Base-by-base conservation (phyloP, 2,797 vertebrate species). In the Discoglossus pictus region DNA sequence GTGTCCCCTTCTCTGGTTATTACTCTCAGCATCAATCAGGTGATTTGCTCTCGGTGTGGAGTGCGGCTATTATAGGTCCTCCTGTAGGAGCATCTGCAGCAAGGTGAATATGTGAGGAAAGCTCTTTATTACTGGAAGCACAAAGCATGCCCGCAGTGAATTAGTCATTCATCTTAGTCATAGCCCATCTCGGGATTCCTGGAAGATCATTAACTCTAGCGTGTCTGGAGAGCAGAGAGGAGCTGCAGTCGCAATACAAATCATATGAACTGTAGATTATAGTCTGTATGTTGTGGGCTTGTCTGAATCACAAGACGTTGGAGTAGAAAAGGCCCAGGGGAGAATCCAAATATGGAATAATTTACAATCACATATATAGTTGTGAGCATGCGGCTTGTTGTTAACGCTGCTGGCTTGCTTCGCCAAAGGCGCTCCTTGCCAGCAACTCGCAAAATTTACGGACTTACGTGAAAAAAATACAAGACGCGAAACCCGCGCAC, bases 81-180 rank as follows among this genome's bases (percentile, higher is more conserved):
- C 80, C 79, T 83, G n/a, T 87, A 88, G 83, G 86, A 85, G 79
- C 68, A 78, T 80, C 78, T 64, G 81, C 77, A 72, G 80, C 61
- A 63, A 77, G 83, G 82, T 80, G 81, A 82, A 79, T 83, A 84
- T 80, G 79, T 72, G 75, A 83, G 83, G 78, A 78, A 79, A 83
- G 85, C 82, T 86, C 89, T 87, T 88, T 83, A 88, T 90, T 87
- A 88, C 73, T 81, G 82, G 85, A 83, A 82, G 80, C 79, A 78
- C 76, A 76, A 81, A 83, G 82, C 78, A 86, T 51, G 73, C 80
- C 80, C 76, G 73, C 72, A 86, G 81, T 80, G 78, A 85, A 87
- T 88, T 82, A 86, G 79, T 80, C 85, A 87, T 90, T 86, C 82
- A 74, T 88, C 88, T 89, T 86, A 80, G 80, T 89, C 88, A 84